These are phyloP conservation scores for Agrotis puta DNA, from an alignment of 2,888 invertebrate species.

Conservation along the genomic window DNA sequence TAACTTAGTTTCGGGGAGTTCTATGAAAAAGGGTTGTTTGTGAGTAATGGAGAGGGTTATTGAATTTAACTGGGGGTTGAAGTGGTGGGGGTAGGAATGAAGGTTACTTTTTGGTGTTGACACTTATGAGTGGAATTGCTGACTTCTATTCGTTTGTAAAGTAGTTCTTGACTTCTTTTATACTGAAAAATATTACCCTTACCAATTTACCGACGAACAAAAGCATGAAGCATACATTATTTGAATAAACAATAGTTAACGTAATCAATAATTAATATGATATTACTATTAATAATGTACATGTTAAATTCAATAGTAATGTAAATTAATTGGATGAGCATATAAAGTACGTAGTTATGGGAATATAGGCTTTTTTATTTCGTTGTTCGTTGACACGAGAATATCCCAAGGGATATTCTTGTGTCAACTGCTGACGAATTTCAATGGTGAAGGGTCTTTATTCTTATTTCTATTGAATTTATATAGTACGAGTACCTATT, in stretches of 20 bases:
- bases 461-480: not conserved
- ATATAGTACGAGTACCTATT: not conserved
- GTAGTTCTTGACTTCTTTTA: not conserved
- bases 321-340: not conserved
- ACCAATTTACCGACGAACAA: not conserved
- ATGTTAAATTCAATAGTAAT: not conserved
- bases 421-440: not conserved
- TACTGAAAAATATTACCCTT: not conserved
- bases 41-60: conserved; percentile 11
- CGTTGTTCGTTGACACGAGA: too few relatives aligned
- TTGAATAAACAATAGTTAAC: too few relatives aligned
- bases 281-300: too few relatives aligned
- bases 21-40: conserved; percentile 22
- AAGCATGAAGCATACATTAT: not conserved
- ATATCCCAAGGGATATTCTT: not conserved
- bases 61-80: conserved; percentile 26
- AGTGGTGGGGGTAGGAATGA: not conserved
- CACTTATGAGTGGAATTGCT: conserved; percentile 1
- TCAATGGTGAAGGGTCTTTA: not conserved
- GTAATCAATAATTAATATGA: too few relatives aligned
- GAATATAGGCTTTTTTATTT: not conserved
- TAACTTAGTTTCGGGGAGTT: conserved; percentile 27
- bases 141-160: conserved; percentile 2
- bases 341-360: not conserved
- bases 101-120: not conserved